Evolutionary conservation across 2,113 vertebrate genomes (phyloP).

Genomic region (Hoplias malabaricus): DNA sequence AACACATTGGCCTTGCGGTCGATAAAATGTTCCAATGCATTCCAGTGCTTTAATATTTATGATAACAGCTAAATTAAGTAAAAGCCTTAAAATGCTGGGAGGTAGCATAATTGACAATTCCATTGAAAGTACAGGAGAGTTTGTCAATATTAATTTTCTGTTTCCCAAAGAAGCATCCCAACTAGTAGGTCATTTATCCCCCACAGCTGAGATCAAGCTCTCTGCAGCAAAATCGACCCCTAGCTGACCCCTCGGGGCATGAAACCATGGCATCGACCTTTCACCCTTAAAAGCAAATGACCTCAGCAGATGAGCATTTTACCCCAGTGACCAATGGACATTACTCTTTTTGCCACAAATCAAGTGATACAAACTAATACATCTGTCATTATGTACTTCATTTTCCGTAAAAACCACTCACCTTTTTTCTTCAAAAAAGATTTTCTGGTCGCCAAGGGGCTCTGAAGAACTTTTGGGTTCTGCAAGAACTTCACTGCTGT

Average conservation of each 20-base stretch:
- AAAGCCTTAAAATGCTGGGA: slow-evolving; percentile 78
- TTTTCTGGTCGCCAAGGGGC: slow-evolving; percentile 85
- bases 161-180: slow-evolving; percentile 74
- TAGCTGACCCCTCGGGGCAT: slow-evolving; percentile 61
- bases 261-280: slow-evolving; percentile 63
- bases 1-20: slow-evolving; percentile 45
- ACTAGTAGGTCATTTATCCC: slow-evolving; percentile 76
- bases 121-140: slow-evolving; percentile 75
- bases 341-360: not conserved
- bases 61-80: slow-evolving; percentile 77
- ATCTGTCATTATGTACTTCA: not conserved
- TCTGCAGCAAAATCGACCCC: slow-evolving; percentile 69
- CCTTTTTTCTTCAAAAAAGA: slow-evolving; percentile 97
- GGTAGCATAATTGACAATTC: slow-evolving; percentile 77
- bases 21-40: slow-evolving; percentile 55
- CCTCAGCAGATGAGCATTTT: slow-evolving; percentile 43
- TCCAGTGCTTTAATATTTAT: slow-evolving; percentile 68
- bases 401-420: slow-evolving; percentile 59
- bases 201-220: slow-evolving; percentile 68
- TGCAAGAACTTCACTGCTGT: slow-evolving; percentile 96
- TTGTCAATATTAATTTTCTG: slow-evolving; percentile 83
- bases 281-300: slow-evolving; percentile 62
- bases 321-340: not conserved
- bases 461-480: slow-evolving; percentile 92
- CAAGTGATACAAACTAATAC: not conserved